These are phyloP conservation scores for Platysternon megacephalum DNA, from an alignment of 2,113 vertebrate genomes.

Conservation along the genomic window DNA sequence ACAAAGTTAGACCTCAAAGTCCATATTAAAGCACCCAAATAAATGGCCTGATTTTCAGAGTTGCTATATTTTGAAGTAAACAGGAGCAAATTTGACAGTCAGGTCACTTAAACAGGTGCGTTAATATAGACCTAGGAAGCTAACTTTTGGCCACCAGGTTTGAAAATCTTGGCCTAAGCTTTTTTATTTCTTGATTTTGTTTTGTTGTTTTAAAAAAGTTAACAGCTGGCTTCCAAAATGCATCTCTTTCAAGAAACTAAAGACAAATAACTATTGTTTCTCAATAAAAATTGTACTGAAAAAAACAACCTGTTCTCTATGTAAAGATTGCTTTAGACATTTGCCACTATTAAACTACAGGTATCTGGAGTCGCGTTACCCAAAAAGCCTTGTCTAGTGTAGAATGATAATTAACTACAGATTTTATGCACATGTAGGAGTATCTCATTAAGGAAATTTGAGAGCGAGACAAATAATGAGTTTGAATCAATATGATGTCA, in stretches of 20 bases:
- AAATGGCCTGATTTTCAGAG: background rate
- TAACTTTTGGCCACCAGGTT: conserved; percentile 1
- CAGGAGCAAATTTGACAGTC: conserved; percentile 4
- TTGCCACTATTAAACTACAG: background rate
- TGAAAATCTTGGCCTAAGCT: conserved; percentile 5
- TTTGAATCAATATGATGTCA: background rate
- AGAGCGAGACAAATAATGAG: background rate
- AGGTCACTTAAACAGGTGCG: background rate
- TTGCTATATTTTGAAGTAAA: conserved; percentile 2
- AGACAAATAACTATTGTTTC: conserved; percentile 34
- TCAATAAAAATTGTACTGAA: conserved; percentile 38
- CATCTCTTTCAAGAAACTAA: conserved; percentile 28
- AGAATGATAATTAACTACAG: conserved; percentile 16
- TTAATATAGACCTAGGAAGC: background rate
- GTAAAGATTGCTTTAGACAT: conserved; percentile 3
- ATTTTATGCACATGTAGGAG: background rate
- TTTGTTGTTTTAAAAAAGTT: conserved; percentile 14
- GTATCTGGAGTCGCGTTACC: conserved; percentile 29
- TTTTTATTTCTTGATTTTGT: conserved; percentile 40
- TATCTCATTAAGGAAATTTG: background rate
- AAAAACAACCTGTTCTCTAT: conserved; percentile 32
- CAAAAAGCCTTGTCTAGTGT: background rate
- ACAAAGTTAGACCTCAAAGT: no score
- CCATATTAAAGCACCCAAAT: no score
- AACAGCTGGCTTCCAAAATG: conserved; percentile 23